These are phyloP conservation scores for Camelus dromedarius DNA, from an alignment of 2,113 vertebrate genomes.

Conservation along the genomic window DNA sequence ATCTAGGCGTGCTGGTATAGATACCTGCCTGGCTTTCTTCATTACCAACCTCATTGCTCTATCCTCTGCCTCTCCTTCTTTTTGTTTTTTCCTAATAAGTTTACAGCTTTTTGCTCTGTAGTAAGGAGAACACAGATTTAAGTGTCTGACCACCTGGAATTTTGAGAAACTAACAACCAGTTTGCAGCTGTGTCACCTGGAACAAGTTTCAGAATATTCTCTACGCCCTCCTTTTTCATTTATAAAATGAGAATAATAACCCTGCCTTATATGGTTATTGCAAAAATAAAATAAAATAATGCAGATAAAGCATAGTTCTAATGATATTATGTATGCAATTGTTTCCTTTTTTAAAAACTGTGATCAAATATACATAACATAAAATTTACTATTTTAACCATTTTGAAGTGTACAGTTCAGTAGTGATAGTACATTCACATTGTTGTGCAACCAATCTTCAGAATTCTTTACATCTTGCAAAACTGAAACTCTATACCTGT, in stretches of 20 bases:
- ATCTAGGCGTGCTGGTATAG: neutral
- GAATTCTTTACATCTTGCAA: neutral
- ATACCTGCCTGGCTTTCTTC: neutral
- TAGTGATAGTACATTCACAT: neutral
- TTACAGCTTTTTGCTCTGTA: neutral
- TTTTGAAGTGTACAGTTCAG: neutral
- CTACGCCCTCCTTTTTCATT: neutral
- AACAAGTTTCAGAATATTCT: neutral
- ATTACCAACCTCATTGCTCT: neutral
- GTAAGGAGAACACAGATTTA: neutral
- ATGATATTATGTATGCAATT: neutral
- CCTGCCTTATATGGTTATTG: neutral
- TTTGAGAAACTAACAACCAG: neutral
- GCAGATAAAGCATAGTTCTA: neutral
- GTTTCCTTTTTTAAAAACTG: neutral
- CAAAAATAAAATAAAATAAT: neutral
- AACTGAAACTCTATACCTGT: neutral
- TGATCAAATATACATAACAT: neutral
- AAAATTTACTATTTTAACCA: neutral
- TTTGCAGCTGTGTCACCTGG: neutral
- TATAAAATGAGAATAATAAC: neutral
- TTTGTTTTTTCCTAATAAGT: neutral
- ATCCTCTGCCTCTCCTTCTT: neutral
- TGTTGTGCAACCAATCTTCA: neutral
- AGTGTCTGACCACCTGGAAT: neutral